Evolutionary conservation across 2,113 vertebrate genomes (phyloP).

Genomic region (Forbesichthys agassizii): DNA sequence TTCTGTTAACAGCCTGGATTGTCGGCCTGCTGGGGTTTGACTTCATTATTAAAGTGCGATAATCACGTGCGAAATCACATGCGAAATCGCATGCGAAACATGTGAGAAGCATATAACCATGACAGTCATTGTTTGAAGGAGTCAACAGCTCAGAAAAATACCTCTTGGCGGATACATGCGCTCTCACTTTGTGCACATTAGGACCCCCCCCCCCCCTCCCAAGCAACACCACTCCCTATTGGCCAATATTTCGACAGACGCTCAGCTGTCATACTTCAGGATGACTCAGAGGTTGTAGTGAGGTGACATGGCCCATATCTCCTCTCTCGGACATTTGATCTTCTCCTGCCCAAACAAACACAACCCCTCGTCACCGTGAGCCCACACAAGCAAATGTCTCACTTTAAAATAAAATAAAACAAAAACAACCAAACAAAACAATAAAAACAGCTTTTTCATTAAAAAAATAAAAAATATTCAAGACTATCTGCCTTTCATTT

Average conservation of each 20-base stretch:
- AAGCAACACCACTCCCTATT: conserved; percentile 61
- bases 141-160: conserved; percentile 4
- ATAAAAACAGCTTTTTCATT: conserved; percentile 78
- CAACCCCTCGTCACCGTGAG: conserved; percentile 72
- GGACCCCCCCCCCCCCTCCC: conserved; percentile 24
- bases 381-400: conserved; percentile 62
- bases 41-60: background rate
- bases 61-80: background rate
- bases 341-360: conserved; percentile 35
- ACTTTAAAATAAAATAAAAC: conserved; percentile 72
- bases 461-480: conserved; percentile 99
- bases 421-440: conserved; percentile 73
- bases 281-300: conserved; percentile 49
- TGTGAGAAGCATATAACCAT: conserved; percentile 20
- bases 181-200: conserved; percentile 32
- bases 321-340: conserved; percentile 29
- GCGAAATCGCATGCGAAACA: background rate
- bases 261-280: conserved; percentile 56
- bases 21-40: conserved; percentile 9
- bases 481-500: conserved; percentile 87
- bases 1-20: conserved; percentile 5
- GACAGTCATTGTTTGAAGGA: conserved; percentile 6
- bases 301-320: conserved; percentile 45
- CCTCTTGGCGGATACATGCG: background rate
- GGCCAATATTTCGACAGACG: conserved; percentile 46